These are phyloP conservation scores for Bergia puertoricense DNA, from an alignment of 92 coral and sea anemone genomes.

Conservation along the genomic window DNA sequence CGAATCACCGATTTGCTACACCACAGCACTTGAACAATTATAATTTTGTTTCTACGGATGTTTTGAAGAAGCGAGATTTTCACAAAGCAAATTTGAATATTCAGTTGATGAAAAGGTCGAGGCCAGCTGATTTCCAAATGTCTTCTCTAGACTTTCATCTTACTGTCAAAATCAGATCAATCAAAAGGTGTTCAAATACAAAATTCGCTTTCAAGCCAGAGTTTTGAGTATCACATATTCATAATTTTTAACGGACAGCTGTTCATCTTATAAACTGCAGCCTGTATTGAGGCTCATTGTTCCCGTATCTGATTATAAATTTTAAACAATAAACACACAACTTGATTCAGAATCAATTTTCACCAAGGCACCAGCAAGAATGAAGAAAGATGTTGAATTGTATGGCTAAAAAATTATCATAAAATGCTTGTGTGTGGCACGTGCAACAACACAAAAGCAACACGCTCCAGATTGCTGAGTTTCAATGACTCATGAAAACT, in stretches of 20 bases:
- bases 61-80: slow-evolving; percentile 4
- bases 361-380: slow-evolving; percentile 14
- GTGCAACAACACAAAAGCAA: slow-evolving; percentile 2
- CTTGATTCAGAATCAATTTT: slow-evolving; percentile 9
- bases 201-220: neutral
- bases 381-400: slow-evolving; percentile 12
- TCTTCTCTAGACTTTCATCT: neutral
- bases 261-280: neutral
- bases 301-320: neutral
- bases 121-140: slow-evolving; percentile 34
- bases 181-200: slow-evolving; percentile 7
- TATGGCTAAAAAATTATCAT: neutral
- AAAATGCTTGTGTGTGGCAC: neutral
- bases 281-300: neutral
- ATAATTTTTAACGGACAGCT: slow-evolving; percentile 19
- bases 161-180: neutral
- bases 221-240: neutral
- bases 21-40: slow-evolving; percentile 16
- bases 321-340: slow-evolving; percentile 22
- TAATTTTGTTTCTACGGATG: slow-evolving; percentile 29
- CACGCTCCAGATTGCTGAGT: slow-evolving; percentile 6
- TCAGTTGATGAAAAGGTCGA: neutral
- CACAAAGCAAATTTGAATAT: slow-evolving; percentile 13
- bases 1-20: slow-evolving; percentile 32
- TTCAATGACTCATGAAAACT: neutral